Conservation (phyloP, 2,888 invertebrate genomes). For the Emmelina monodactyla region DNA sequence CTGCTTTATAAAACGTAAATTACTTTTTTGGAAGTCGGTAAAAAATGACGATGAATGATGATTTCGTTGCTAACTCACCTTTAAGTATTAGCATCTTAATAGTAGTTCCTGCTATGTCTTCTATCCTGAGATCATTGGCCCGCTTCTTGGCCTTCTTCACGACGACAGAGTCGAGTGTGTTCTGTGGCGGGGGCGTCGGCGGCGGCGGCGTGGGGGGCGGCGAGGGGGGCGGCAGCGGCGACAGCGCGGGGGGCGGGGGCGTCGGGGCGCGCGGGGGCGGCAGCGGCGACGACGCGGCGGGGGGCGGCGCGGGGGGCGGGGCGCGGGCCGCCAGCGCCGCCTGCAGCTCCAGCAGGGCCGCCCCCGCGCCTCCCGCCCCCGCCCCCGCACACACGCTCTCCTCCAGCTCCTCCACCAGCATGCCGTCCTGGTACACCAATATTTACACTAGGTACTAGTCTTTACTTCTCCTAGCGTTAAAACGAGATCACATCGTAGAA, state of each 20-base stretch:
- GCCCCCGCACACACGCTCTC: constrained; percentile 9
- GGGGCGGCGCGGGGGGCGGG: constrained; percentile 20
- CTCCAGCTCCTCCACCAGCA: constrained; percentile 38
- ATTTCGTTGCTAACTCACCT: constrained; percentile 22
- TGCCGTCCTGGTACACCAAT: constrained; percentile 28
- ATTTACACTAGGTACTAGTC: too few relatives aligned
- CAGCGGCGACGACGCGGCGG: constrained; percentile 10
- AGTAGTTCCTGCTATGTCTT: too few relatives aligned
- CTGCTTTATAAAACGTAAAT: too few relatives aligned
- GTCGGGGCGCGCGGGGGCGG: constrained; percentile 13
- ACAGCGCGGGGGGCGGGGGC: constrained; percentile 9
- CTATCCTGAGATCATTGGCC: neutral
- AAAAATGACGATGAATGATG: too few relatives aligned
- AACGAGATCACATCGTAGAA: too few relatives aligned
- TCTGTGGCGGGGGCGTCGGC: constrained; percentile 13
- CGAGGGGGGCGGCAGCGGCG: constrained; percentile 8
- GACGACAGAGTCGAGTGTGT: constrained; percentile 8
- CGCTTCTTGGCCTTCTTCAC: constrained; percentile 21
- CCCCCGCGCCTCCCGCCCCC: constrained; percentile 15
- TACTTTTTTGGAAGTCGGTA: too few relatives aligned
- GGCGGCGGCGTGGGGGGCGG: constrained; percentile 7
- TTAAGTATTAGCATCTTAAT: constrained; percentile 22
- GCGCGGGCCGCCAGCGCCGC: constrained; percentile 34
- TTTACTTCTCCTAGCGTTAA: too few relatives aligned
- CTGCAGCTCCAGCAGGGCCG: constrained; percentile 39